Conservation (phyloP, 2,797 vertebrate species). For the Tauraco hartlaubi region DNA sequence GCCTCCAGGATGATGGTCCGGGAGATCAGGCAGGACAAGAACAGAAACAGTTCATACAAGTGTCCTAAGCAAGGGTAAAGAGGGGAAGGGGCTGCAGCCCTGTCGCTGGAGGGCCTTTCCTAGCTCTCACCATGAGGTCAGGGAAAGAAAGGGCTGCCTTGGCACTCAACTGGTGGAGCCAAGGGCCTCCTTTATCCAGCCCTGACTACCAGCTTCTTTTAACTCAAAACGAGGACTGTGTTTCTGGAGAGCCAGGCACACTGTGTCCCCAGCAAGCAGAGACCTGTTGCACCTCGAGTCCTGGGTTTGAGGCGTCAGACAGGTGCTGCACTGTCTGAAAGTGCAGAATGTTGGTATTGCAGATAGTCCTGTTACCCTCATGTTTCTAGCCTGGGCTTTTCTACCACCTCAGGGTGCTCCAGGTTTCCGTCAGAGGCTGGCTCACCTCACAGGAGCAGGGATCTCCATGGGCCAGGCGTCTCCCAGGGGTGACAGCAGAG, state of each 20-base stretch:
- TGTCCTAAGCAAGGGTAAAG: background rate
- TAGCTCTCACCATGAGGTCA: background rate
- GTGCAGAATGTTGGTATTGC: background rate
- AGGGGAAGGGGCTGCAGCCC: background rate
- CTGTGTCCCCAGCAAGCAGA: background rate
- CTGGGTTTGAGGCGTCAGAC: background rate
- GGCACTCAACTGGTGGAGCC: background rate
- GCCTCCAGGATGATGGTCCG: background rate
- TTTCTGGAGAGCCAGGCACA: background rate
- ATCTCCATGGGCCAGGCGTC: background rate
- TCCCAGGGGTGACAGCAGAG: background rate
- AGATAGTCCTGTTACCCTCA: background rate
- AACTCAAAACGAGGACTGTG: background rate
- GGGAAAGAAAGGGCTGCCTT: background rate
- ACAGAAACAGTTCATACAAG: background rate
- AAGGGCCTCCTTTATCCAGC: background rate
- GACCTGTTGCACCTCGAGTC: background rate
- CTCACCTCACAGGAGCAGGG: background rate
- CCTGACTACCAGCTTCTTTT: background rate
- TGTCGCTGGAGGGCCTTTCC: background rate
- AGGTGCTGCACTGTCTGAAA: background rate
- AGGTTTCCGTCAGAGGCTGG: background rate
- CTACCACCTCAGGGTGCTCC: background rate
- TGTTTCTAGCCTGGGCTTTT: background rate
- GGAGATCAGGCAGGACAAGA: background rate